Evolutionary conservation across 2,888 invertebrate species (phyloP).

Genomic region (Cryptus viduatorius): DNA sequence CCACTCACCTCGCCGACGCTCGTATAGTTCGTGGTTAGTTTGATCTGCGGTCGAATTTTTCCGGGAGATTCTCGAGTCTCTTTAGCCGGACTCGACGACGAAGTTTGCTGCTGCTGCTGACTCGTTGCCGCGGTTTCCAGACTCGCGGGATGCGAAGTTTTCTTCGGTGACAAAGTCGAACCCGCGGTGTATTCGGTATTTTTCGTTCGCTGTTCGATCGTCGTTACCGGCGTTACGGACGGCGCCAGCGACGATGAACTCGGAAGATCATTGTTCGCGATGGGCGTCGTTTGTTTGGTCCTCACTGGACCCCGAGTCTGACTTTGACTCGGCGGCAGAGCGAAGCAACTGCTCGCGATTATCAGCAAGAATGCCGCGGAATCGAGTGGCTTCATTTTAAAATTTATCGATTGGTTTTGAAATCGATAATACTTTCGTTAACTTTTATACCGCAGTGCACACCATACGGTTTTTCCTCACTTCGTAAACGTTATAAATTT

Average conservation of each 20-base stretch:
- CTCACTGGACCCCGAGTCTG: constrained; percentile 64
- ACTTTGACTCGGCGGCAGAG: constrained; percentile 75
- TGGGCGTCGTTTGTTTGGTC: constrained; percentile 76
- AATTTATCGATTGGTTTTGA: neutral
- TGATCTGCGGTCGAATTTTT: constrained; percentile 83
- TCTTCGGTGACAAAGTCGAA: constrained; percentile 49
- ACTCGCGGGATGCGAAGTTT: constrained; percentile 55
- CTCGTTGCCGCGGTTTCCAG: constrained; percentile 36
- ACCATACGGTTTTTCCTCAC: constrained; percentile 17
- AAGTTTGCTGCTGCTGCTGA: constrained; percentile 61
- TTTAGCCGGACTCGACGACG: constrained; percentile 73
- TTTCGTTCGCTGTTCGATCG: constrained; percentile 58
- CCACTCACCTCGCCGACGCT: constrained; percentile 82
- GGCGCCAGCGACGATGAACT: constrained; percentile 48
- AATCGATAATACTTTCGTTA: too few relatives aligned
- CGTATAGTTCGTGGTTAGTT: constrained; percentile 83
- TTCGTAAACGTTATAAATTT: neutral
- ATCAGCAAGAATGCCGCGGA: constrained; percentile 65
- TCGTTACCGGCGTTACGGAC: constrained; percentile 57
- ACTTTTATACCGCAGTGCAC: neutral
- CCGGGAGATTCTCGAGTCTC: constrained; percentile 82
- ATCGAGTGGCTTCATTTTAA: constrained; percentile 72
- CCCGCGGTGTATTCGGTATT: constrained; percentile 49
- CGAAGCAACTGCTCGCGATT: constrained; percentile 73
- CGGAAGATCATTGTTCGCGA: constrained; percentile 57